Base-by-base conservation (phyloP, 2,113 vertebrate species). In the Pluvianellus socialis region DNA sequence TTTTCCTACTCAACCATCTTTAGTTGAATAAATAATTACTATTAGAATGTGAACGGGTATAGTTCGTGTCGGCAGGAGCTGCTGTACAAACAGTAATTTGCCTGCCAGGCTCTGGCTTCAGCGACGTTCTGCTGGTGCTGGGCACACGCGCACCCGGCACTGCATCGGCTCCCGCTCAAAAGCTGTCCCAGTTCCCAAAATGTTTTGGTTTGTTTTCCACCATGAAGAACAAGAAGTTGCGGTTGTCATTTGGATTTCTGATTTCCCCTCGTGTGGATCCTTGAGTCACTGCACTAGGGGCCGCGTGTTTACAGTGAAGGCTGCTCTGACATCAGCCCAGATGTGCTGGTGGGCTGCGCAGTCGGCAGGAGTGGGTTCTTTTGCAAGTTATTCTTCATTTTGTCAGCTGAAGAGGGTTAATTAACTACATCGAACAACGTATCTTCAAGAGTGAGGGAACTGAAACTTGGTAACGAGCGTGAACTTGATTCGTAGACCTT, bases 91-190 rank as follows among this genome's bases (percentile, higher is more conserved):
- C 33, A 24, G 1, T 20, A 4, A 22, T 42, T 38, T 56, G 35
- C 19, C 10, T 40, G 24, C 27, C 27, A 6, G 4, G 20, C 35
- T 21, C 20, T 82, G 63, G 53, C 44, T 53, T 49, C 47, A 10
- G 47, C 1, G 10, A 8, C 13, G 32, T 3, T 55, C 32, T 50
- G 50, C 15, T 50, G 1, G 8, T 6, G 28, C 3, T 2, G 3
- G 23, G 32, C 10, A 1, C 0, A 4, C 11, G 0, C 4, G 3
- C 4, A 2, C 8, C 4, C 3, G 0, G 71, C 10, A 3, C 32
- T 7, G 10, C 17, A 3, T 18, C 10, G 26, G 1, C 58, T 56
- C 32, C 13, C 3, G 6, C 1, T 52, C 16, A 38, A 38, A 63
- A 45, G 33, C 62, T 79, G 16, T 42, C 50, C 33, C 27, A 9